Evolutionary conservation across 2,113 vertebrate species (phyloP).

Genomic region (Oncorhynchus keta): DNA sequence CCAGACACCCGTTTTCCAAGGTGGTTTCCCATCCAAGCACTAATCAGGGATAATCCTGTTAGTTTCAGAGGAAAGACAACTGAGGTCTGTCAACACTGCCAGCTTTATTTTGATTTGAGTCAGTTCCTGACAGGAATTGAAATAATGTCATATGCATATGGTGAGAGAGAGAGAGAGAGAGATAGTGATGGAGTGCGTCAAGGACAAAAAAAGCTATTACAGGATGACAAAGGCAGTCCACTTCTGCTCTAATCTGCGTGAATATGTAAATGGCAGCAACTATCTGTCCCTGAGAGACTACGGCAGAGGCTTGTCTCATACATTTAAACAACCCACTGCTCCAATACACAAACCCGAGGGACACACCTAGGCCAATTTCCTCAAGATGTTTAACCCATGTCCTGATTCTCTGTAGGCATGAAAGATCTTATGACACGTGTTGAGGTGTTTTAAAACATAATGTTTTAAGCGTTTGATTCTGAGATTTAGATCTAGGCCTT

Average conservation of each 20-base stretch:
- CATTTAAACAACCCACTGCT: conserved; percentile 36
- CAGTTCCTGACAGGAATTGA: conserved; percentile 26
- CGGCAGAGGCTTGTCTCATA: conserved; percentile 14
- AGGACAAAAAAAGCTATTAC: background rate
- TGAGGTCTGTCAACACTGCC: conserved; percentile 15
- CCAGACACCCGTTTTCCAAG: background rate
- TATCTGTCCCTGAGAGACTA: conserved; percentile 17
- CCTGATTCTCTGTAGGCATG: too few species aligned
- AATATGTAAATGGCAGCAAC: conserved; percentile 20
- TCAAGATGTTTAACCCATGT: background rate
- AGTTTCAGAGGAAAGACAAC: background rate
- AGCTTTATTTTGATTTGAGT: conserved; percentile 11
- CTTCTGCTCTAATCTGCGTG: conserved; percentile 4
- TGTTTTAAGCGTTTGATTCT: conserved; percentile 41
- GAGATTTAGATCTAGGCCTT: background rate
- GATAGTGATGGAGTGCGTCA: background rate
- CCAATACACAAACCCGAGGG: conserved; percentile 49
- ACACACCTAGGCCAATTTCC: conserved; percentile 50
- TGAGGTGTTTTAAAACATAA: too few species aligned
- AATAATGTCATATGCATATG: conserved; percentile 24
- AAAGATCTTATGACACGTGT: too few species aligned
- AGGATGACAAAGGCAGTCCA: background rate
- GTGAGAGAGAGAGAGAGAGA: background rate
- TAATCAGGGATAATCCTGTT: background rate
- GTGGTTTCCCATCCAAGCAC: background rate